A percentile compares a stretch with the other conserved stretches of the same genome.
Conservation (phyloP, 2,888 invertebrate genomes). For the Parapristionchus giblindavisi region DNA sequence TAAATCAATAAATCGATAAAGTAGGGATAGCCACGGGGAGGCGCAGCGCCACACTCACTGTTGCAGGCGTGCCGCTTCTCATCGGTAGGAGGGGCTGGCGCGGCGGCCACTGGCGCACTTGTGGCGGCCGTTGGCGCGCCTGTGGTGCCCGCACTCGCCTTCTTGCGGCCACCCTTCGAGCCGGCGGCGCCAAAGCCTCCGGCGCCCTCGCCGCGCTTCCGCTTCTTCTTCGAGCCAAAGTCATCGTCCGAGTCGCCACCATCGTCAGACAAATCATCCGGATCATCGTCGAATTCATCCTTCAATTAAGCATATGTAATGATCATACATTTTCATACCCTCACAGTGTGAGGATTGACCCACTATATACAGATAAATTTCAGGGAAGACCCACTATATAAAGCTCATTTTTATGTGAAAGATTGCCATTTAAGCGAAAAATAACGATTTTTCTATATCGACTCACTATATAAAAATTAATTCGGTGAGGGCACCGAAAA, state of each 20-base stretch:
- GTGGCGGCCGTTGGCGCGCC: not conserved
- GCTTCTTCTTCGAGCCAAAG: constrained; percentile 58
- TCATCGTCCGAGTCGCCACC: constrained; percentile 59
- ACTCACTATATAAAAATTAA: too few relatives aligned
- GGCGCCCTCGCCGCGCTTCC: constrained; percentile 44
- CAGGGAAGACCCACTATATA: too few relatives aligned
- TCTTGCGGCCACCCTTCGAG: constrained; percentile 41
- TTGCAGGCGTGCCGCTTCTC: constrained; percentile 52
- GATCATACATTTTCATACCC: too few relatives aligned
- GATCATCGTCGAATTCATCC: constrained; percentile 53
- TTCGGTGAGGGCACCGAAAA: too few relatives aligned
- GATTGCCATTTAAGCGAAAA: too few relatives aligned
- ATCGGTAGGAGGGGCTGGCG: constrained; percentile 37
- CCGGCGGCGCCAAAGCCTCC: constrained; percentile 42
- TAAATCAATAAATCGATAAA: too few relatives aligned
- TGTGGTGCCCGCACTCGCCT: constrained; percentile 35
- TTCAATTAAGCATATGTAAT: constrained; percentile 38
- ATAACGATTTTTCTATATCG: too few relatives aligned
- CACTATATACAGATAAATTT: too few relatives aligned
- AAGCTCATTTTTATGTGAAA: too few relatives aligned
- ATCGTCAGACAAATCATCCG: constrained; percentile 55
- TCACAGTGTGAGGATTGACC: too few relatives aligned
- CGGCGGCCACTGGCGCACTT: not conserved
- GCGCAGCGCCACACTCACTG: constrained; percentile 44
- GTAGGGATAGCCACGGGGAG: too few relatives aligned